Conservation (phyloP, 2,113 vertebrate species). For the Australoheros scitulus region DNA sequence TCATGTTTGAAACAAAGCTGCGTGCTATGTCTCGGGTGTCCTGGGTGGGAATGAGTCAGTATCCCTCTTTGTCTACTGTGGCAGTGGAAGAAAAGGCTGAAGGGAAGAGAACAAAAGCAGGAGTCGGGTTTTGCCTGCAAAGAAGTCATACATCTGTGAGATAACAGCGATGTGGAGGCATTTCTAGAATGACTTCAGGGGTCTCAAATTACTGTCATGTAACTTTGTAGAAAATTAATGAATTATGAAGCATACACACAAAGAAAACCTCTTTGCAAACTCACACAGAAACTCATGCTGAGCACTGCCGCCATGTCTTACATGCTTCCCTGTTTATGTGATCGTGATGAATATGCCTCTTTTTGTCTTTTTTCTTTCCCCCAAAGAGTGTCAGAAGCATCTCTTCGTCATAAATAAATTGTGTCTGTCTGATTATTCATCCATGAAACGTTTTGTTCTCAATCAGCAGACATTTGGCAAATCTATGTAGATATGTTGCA, state of each 20-base stretch:
- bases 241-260: constrained; percentile 38
- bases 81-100: constrained; percentile 31
- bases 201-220: constrained; percentile 43
- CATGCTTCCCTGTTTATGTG: constrained; percentile 40
- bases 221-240: constrained; percentile 40
- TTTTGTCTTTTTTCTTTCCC: constrained; percentile 11
- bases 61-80: constrained; percentile 25
- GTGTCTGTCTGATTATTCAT: constrained; percentile 31
- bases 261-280: constrained; percentile 44
- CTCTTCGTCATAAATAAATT: constrained; percentile 22
- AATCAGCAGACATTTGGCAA: constrained; percentile 13
- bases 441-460: constrained; percentile 28
- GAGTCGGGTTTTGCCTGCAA: constrained; percentile 33
- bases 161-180: constrained; percentile 27
- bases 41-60: constrained; percentile 21
- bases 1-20: constrained; percentile 57
- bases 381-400: constrained; percentile 4
- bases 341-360: constrained; percentile 38
- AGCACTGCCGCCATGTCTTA: constrained; percentile 23
- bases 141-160: constrained; percentile 42
- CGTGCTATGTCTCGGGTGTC: constrained; percentile 25
- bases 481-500: background rate
- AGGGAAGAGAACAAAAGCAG: constrained; percentile 43
- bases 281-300: constrained; percentile 31
- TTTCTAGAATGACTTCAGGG: constrained; percentile 20